Conservation (phyloP, 2,797 vertebrate species). For the Periparus ater region DNA sequence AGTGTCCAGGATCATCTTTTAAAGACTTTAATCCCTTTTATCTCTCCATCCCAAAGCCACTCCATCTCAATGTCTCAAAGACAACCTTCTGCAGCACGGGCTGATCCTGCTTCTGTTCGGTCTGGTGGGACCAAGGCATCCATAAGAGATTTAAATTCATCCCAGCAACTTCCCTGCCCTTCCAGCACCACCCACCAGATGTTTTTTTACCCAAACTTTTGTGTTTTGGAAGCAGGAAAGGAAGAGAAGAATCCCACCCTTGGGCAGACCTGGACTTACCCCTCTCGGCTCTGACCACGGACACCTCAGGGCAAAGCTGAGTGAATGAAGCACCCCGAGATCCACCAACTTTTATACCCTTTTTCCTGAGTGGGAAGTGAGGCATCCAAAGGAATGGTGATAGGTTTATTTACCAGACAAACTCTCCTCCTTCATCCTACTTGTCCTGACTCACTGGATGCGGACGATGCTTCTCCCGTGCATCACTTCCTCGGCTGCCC, state of each 20-base stretch:
- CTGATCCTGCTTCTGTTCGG: neutral
- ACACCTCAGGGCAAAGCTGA: neutral
- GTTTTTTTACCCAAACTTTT: neutral
- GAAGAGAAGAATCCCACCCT: neutral
- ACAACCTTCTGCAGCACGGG: fast-evolving
- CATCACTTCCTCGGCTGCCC: slow-evolving; percentile 21
- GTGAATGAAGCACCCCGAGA: neutral
- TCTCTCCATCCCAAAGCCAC: neutral
- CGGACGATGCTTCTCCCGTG: neutral
- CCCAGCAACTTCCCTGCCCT: neutral
- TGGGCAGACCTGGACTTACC: neutral
- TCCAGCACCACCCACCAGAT: neutral
- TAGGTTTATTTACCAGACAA: slow-evolving; percentile 12
- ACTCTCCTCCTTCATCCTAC: neutral
- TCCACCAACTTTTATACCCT: neutral
- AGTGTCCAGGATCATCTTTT: fast-evolving
- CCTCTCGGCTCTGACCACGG: fast-evolving
- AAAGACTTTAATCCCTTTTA: neutral
- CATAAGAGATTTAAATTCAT: too few relatives aligned
- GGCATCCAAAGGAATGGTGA: slow-evolving; percentile 46
- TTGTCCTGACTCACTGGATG: slow-evolving; percentile 26
- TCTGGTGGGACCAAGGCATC: neutral
- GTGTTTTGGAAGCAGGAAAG: neutral
- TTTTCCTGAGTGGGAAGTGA: neutral
- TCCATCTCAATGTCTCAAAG: neutral